Conservation (phyloP, 2,113 vertebrate genomes). For the Cebus imitator region DNA sequence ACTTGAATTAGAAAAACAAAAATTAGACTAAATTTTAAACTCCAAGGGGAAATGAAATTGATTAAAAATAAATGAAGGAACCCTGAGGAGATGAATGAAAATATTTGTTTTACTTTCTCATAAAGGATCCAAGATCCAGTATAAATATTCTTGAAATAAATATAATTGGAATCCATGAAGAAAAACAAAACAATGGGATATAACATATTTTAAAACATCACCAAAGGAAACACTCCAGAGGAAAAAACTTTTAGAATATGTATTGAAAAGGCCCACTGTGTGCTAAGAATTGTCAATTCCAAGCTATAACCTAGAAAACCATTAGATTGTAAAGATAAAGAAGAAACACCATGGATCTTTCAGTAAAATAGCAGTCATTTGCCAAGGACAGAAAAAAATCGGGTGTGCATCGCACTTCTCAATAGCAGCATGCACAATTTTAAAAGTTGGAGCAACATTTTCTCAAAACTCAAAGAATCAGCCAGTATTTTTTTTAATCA, state of each 20-base stretch:
- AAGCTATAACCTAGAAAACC: not conserved
- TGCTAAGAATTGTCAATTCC: not conserved
- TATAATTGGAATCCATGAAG: not conserved
- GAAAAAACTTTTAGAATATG: not conserved
- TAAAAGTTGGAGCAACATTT: not conserved
- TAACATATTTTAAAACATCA: not conserved
- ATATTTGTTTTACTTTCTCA: not conserved
- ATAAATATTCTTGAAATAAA: not conserved
- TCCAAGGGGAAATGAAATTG: not conserved
- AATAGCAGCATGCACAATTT: not conserved
- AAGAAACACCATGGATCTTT: not conserved
- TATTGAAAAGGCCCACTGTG: not conserved
- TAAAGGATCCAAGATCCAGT: not conserved
- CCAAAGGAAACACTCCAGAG: not conserved
- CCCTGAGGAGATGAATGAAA: not conserved
- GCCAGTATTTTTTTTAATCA: not conserved
- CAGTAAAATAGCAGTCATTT: not conserved
- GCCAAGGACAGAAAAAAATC: not conserved
- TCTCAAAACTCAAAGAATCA: not conserved
- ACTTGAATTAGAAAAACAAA: too few species aligned
- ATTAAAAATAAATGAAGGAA: constrained; percentile 29
- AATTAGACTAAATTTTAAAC: not conserved
- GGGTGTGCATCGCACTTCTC: not conserved
- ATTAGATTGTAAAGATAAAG: not conserved
- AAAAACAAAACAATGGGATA: not conserved